A percentile compares a stretch with the other conserved stretches of the same genome.
phyloP scores from a whole-genome alignment of 2,113 vertebrate species.

The Oryzias melastigma region DNA sequence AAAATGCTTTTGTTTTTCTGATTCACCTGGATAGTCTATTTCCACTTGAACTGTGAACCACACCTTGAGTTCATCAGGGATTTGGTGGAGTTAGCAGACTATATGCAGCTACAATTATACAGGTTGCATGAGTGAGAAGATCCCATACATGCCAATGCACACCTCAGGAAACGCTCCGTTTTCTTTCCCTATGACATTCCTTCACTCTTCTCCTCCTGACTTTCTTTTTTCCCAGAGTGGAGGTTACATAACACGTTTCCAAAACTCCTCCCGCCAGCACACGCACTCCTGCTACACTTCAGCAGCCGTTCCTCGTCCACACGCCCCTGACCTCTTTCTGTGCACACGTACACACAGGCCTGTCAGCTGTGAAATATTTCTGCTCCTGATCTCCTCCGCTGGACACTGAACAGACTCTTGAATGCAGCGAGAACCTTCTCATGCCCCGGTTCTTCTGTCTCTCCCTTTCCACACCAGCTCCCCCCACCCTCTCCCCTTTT shows the following conservation, averaged over 20 bases:
- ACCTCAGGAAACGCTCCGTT: slow-evolving; percentile 29
- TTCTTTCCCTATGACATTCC: slow-evolving; percentile 35
- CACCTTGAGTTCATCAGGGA: too few species aligned
- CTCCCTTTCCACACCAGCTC: slow-evolving; percentile 19
- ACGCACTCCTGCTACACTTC: slow-evolving; percentile 52
- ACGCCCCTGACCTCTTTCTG: slow-evolving; percentile 13
- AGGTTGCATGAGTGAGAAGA: too few species aligned
- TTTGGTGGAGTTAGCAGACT: too few species aligned
- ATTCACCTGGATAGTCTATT: too few species aligned
- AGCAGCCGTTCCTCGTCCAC: slow-evolving; percentile 43
- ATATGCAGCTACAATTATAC: too few species aligned
- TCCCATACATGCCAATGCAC: too few species aligned
- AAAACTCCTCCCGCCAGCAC: slow-evolving; percentile 26
- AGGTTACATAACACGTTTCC: slow-evolving; percentile 77
- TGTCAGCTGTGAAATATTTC: slow-evolving; percentile 77
- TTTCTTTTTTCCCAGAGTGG: slow-evolving; percentile 53
- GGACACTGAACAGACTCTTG: slow-evolving; percentile 65
- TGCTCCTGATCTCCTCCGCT: slow-evolving; percentile 52
- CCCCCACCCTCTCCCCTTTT: slow-evolving; percentile 7
- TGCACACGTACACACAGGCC: slow-evolving; percentile 43
- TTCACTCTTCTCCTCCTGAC: slow-evolving; percentile 27
- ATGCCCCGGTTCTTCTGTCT: slow-evolving; percentile 55
- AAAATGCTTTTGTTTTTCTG: too few species aligned
- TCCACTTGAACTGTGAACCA: too few species aligned
- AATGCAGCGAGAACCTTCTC: slow-evolving; percentile 61